Conservation (phyloP, 1,140 invertebrate species). For the Homarus americanus region DNA sequence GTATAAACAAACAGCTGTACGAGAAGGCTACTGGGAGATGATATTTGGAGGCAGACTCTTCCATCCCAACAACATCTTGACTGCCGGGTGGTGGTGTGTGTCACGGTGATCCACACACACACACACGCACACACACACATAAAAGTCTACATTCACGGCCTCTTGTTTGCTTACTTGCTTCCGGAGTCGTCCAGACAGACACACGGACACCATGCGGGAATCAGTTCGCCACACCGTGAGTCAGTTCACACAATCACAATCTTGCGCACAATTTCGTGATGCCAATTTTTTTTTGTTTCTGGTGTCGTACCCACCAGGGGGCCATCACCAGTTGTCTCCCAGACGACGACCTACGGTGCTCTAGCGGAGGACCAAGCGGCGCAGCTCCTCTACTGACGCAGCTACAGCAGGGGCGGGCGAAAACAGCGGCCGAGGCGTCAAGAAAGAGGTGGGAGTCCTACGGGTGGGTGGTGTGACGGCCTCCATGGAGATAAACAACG, state of each 20-base stretch:
- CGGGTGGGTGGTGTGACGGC: constrained; percentile 6
- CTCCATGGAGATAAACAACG: constrained; percentile 13
- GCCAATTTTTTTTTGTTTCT: not conserved
- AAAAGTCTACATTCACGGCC: no score
- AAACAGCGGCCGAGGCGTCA: not conserved
- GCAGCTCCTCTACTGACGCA: constrained; percentile 63
- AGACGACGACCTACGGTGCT: constrained; percentile 28
- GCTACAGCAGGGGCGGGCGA: constrained; percentile 52
- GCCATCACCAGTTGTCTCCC: constrained; percentile 45
- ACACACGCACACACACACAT: not conserved
- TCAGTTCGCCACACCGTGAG: not conserved
- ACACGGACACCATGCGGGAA: not conserved
- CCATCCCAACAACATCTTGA: not conserved
- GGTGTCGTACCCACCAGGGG: not conserved
- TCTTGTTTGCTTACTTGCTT: not conserved
- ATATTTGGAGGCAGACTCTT: not conserved
- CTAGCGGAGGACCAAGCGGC: constrained; percentile 23
- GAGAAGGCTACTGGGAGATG: not conserved
- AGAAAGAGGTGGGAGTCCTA: not conserved
- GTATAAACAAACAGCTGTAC: not conserved
- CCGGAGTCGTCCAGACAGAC: not conserved
- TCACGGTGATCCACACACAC: not conserved
- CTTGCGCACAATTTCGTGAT: not conserved
- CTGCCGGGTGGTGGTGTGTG: not conserved
- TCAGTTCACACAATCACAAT: not conserved